Evolutionary conservation across 2,888 invertebrate species (phyloP).

Genomic region (Siphlonurus alternatus): DNA sequence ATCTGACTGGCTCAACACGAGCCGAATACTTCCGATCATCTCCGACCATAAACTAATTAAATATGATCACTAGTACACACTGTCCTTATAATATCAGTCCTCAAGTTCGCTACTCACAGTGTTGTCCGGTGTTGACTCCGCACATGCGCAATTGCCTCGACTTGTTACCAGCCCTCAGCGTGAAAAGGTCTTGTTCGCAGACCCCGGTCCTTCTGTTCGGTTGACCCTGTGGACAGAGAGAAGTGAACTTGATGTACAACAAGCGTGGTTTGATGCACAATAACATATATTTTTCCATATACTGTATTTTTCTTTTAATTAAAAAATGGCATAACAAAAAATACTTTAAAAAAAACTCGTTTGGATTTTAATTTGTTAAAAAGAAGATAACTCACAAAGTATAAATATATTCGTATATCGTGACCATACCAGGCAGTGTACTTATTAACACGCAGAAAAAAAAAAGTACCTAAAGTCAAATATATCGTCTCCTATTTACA

Average conservation of each 20-base stretch:
- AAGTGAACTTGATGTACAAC: neutral
- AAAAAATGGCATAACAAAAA: constrained; percentile 8
- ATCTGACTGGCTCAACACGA: too few species aligned
- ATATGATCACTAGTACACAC: too few species aligned
- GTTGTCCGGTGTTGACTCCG: constrained; percentile 71
- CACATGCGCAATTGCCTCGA: constrained; percentile 46
- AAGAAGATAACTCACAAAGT: too few species aligned
- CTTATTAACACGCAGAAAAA: too few species aligned
- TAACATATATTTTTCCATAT: neutral
- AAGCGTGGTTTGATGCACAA: neutral
- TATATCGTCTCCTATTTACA: too few species aligned
- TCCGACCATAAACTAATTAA: too few species aligned
- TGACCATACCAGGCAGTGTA: too few species aligned
- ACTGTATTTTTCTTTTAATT: too few species aligned
- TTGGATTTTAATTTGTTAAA: constrained; percentile 3
- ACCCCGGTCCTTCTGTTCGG: constrained; percentile 62
- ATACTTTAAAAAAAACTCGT: constrained; percentile 7
- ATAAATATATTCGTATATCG: too few species aligned
- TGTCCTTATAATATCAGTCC: too few species aligned
- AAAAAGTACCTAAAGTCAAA: too few species aligned
- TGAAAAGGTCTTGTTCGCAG: constrained; percentile 54
- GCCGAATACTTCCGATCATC: too few species aligned
- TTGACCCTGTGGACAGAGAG: constrained; percentile 42
- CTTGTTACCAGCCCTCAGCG: constrained; percentile 34
- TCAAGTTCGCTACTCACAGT: constrained; percentile 40